Evolutionary conservation across 2,113 vertebrate species (phyloP).

Genomic region (Chaetodon trifascialis): DNA sequence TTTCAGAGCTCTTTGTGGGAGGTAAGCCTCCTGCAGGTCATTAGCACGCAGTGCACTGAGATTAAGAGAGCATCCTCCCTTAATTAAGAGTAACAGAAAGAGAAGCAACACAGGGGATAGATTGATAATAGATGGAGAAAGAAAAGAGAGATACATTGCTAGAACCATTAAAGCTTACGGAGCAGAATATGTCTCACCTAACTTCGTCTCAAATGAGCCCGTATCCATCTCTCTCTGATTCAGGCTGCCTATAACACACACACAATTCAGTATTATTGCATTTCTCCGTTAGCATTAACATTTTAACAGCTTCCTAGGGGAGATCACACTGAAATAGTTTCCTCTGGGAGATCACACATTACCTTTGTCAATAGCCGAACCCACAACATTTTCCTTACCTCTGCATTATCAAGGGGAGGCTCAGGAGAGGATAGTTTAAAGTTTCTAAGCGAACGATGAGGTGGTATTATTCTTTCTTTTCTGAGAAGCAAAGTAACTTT

Average conservation of each 20-base stretch:
- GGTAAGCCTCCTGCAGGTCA: constrained; percentile 61
- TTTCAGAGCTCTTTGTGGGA: constrained; percentile 52
- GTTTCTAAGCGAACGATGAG: neutral
- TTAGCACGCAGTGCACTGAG: constrained; percentile 45
- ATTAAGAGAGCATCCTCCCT: constrained; percentile 52
- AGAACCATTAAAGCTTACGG: neutral
- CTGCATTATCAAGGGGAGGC: neutral
- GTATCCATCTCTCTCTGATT: constrained; percentile 23
- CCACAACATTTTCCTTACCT: neutral
- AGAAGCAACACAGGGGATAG: neutral
- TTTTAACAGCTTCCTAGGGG: constrained; percentile 32
- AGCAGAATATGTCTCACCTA: neutral
- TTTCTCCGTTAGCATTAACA: constrained; percentile 26
- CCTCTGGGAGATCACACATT: constrained; percentile 7
- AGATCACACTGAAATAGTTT: constrained; percentile 4
- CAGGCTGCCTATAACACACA: constrained; percentile 17
- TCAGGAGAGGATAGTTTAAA: constrained; percentile 7
- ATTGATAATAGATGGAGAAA: constrained; percentile 9
- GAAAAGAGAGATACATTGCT: neutral
- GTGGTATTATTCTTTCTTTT: neutral
- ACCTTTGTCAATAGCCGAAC: constrained; percentile 19
- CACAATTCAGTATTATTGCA: constrained; percentile 20
- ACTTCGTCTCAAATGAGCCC: constrained; percentile 2
- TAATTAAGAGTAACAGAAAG: constrained; percentile 54
- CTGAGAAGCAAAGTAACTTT: constrained; percentile 27